Conservation (phyloP, 2,888 invertebrate genomes). For the Lasioglossum figueresi region DNA sequence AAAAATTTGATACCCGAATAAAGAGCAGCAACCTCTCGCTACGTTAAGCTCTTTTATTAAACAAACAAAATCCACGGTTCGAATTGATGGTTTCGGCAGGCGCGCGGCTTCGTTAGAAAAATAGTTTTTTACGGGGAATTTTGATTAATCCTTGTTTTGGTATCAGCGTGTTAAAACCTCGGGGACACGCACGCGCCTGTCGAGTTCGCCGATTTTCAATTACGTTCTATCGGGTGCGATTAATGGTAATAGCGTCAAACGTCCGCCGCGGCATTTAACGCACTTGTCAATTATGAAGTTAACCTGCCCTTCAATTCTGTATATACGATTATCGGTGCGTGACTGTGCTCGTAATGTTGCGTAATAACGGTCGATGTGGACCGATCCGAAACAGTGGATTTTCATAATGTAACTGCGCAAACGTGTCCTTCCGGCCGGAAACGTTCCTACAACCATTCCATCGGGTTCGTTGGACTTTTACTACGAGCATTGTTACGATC, state of each 20-base stretch:
- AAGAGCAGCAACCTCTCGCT: neutral
- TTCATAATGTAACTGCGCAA: constrained; percentile 31
- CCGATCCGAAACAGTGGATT: constrained; percentile 40
- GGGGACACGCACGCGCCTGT: neutral
- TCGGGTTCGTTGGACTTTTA: constrained; percentile 22
- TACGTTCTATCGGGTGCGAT: constrained; percentile 39
- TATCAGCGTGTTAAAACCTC: neutral
- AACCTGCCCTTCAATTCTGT: constrained; percentile 30
- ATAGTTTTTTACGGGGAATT: neutral
- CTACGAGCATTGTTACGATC: constrained; percentile 14
- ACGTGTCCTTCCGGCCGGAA: neutral
- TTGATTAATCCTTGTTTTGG: neutral
- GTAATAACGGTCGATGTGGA: constrained; percentile 21
- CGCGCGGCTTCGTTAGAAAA: neutral
- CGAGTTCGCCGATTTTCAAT: constrained; percentile 36
- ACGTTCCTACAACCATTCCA: neutral
- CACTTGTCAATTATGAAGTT: constrained; percentile 47
- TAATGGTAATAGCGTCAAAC: constrained; percentile 51
- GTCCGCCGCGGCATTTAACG: constrained; percentile 31
- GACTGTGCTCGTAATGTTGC: constrained; percentile 26
- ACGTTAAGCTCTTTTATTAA: neutral
- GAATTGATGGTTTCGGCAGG: neutral
- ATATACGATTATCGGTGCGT: constrained; percentile 44
- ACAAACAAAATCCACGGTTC: neutral
- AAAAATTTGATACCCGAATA: neutral